Percentiles rank a stretch among this genome's conserved stretches.
These are phyloP conservation scores for Phataginus tetradactyla DNA, from an alignment of 2,797 vertebrate genomes.

Conservation along the genomic window DNA sequence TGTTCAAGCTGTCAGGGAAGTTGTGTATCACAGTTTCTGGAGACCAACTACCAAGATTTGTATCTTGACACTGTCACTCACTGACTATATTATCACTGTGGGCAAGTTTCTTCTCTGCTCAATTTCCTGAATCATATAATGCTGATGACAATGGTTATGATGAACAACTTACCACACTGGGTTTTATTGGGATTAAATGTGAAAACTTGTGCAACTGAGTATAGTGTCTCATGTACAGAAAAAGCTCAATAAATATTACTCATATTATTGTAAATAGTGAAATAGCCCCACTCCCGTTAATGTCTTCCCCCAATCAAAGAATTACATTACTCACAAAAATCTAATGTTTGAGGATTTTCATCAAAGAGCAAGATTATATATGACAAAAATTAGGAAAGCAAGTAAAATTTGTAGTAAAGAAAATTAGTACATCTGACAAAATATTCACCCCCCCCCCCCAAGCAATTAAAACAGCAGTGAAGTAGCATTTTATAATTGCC, in stretches of 20 bases:
- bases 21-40: background rate
- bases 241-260: background rate
- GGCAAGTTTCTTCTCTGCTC: background rate
- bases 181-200: background rate
- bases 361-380: conserved; percentile 37
- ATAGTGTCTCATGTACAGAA: background rate
- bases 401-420: conserved; percentile 4
- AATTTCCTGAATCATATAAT: background rate
- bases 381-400: conserved; percentile 38
- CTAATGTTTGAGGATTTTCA: conserved; percentile 45
- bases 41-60: background rate
- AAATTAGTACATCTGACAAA: conserved; percentile 54
- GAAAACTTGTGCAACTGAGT: conserved; percentile 38
- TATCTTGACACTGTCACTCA: background rate
- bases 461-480: conserved; percentile 12
- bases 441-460: background rate
- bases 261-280: background rate
- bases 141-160: background rate
- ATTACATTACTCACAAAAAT: conserved; percentile 47
- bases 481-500: conserved; percentile 18
- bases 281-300: background rate
- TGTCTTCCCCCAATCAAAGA: conserved; percentile 37
- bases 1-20: background rate
- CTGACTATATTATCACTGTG: background rate
- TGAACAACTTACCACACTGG: background rate